phyloP scores from a whole-genome alignment of 2,113 vertebrate species.

The Osmerus mordax region DNA sequence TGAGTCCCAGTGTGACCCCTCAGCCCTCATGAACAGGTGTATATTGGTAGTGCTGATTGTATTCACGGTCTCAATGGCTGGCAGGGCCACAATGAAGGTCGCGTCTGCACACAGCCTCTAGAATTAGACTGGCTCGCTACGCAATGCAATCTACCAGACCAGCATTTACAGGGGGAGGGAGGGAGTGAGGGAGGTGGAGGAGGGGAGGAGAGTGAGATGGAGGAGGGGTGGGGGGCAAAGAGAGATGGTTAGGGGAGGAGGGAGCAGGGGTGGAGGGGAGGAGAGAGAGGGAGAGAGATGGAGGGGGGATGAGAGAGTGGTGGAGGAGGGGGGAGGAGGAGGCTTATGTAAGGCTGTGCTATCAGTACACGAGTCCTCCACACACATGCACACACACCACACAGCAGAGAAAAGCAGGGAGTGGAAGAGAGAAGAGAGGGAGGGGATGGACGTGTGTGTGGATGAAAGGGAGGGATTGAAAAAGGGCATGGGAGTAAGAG shows the following conservation, averaged over 20 bases:
- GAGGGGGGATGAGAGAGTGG: not conserved
- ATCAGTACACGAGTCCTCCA: not conserved
- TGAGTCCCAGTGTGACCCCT: not conserved
- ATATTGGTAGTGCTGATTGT: not conserved
- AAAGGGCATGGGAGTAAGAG: not conserved
- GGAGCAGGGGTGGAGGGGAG: not conserved
- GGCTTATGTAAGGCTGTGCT: slow-evolving; percentile 16
- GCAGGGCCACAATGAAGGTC: not conserved
- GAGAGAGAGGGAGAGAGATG: not conserved
- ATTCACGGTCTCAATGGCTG: not conserved
- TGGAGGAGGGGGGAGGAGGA: slow-evolving; percentile 8
- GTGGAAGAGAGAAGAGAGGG: not conserved
- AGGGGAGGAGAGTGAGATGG: not conserved
- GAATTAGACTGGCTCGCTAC: not conserved
- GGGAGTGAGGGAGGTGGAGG: not conserved
- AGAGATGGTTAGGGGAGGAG: not conserved
- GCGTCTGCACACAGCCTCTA: not conserved
- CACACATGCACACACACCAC: slow-evolving; percentile 13
- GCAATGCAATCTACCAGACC: not conserved
- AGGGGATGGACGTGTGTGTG: too few species aligned
- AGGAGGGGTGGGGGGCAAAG: slow-evolving; percentile 6
- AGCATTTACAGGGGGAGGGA: not conserved
- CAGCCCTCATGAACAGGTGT: not conserved
- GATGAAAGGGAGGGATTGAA: not conserved
- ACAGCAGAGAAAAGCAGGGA: not conserved